phyloP scores from a whole-genome alignment of 2,113 vertebrate genomes.

The Spea multiplicata region DNA sequence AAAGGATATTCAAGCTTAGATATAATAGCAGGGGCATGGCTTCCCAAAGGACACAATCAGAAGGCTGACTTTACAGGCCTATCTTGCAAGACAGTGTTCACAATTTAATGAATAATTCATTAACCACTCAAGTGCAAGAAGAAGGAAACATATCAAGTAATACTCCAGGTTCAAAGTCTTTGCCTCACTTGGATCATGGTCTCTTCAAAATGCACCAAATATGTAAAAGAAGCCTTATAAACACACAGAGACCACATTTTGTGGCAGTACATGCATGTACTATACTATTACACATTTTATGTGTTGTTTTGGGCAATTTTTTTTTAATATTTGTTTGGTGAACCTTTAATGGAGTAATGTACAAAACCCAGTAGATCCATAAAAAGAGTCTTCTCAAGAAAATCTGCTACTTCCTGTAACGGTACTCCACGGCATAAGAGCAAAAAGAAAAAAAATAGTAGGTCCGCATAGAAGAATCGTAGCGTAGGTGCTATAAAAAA shows the following conservation, averaged over 20 bases:
- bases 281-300: no score
- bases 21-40: neutral
- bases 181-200: neutral
- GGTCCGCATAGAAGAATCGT: no score
- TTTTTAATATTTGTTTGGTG: no score
- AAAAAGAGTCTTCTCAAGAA: no score
- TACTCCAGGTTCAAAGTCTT: neutral
- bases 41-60: neutral
- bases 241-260: neutral
- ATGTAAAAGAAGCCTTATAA: neutral
- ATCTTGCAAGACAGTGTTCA: neutral
- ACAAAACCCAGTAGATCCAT: no score
- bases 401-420: no score
- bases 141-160: neutral
- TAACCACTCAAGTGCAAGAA: neutral
- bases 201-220: neutral
- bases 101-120: conserved; percentile 1
- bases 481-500: neutral
- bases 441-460: no score
- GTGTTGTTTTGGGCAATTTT: no score
- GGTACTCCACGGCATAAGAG: no score
- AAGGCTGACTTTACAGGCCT: neutral
- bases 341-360: no score
- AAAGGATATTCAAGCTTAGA: neutral
- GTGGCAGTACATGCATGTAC: neutral